phyloP scores from a whole-genome alignment of 2,113 vertebrate species.

The Saguinus imperator region DNA sequence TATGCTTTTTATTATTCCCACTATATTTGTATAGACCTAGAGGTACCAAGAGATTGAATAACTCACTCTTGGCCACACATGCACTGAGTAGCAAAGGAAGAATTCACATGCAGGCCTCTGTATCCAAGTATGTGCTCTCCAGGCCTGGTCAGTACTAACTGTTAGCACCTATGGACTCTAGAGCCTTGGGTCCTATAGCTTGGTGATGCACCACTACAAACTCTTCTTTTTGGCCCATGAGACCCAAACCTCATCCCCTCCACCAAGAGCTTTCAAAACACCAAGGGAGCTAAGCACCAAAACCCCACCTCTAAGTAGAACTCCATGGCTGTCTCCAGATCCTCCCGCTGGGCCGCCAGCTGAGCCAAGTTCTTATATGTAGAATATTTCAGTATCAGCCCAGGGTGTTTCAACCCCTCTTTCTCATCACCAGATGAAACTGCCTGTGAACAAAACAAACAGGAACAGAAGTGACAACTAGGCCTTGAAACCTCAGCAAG shows the following conservation, averaged over 20 bases:
- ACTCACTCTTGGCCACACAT: rapidly evolving
- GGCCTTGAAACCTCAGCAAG: background rate
- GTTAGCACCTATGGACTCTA: background rate
- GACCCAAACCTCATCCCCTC: background rate
- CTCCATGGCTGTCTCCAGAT: constrained; percentile 95
- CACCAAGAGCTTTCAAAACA: background rate
- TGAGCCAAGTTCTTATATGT: constrained; percentile 98
- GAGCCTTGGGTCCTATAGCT: background rate
- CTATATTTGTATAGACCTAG: background rate
- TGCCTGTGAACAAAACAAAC: constrained; percentile 84
- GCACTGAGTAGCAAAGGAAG: background rate
- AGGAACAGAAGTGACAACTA: background rate
- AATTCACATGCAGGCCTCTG: background rate
- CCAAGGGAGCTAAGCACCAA: background rate
- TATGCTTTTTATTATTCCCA: background rate
- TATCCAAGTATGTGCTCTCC: background rate
- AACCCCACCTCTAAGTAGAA: constrained; percentile 94
- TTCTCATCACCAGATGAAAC: constrained; percentile 93
- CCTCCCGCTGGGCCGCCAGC: constrained; percentile 90
- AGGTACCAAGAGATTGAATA: background rate
- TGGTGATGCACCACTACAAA: background rate
- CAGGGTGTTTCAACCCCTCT: constrained; percentile 95
- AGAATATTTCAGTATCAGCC: constrained; percentile 97
- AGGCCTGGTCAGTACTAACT: background rate
- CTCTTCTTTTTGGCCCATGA: background rate